Conservation (phyloP, 2,888 invertebrate genomes). For the Torymus auratus region DNA sequence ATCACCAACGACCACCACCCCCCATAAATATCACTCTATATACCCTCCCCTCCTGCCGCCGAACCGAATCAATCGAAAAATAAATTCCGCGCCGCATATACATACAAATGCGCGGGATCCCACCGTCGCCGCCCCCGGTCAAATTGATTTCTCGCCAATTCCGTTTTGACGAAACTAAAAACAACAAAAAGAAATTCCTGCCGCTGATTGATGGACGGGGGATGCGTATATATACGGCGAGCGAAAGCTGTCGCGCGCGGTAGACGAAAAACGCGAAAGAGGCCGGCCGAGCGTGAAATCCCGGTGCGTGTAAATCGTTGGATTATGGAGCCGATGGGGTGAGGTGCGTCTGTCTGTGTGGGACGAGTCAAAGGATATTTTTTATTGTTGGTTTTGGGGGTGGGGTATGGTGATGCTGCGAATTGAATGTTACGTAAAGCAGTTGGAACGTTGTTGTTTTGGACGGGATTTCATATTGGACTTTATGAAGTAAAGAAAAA, state of each 20-base stretch:
- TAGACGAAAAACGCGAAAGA: constrained; percentile 6
- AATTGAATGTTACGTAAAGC: too few species aligned
- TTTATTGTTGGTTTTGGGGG: too few species aligned
- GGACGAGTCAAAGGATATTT: too few species aligned
- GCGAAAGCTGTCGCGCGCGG: too few species aligned
- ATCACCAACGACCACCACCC: too few species aligned
- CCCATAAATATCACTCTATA: too few species aligned
- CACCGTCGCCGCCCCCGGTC: not conserved
- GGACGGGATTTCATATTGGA: too few species aligned
- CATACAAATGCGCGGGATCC: not conserved
- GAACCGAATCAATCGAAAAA: not conserved
- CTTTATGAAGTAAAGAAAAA: too few species aligned
- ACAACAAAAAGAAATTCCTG: not conserved
- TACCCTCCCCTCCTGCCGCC: too few species aligned
- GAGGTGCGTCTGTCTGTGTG: not conserved
- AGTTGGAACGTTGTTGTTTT: too few species aligned
- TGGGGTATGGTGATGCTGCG: too few species aligned
- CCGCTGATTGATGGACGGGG: constrained; percentile 24
- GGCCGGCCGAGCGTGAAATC: constrained; percentile 25
- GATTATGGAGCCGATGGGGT: not conserved
- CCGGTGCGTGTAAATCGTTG: not conserved
- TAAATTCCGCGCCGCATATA: not conserved
- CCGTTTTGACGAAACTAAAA: not conserved
- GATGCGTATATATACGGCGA: not conserved
- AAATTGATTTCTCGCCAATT: constrained; percentile 38